Evolutionary conservation across 2,888 invertebrate genomes (phyloP), one percentile per base, ranked within the genome.

Genomic region (Tromatobia lineatoria): DNA sequence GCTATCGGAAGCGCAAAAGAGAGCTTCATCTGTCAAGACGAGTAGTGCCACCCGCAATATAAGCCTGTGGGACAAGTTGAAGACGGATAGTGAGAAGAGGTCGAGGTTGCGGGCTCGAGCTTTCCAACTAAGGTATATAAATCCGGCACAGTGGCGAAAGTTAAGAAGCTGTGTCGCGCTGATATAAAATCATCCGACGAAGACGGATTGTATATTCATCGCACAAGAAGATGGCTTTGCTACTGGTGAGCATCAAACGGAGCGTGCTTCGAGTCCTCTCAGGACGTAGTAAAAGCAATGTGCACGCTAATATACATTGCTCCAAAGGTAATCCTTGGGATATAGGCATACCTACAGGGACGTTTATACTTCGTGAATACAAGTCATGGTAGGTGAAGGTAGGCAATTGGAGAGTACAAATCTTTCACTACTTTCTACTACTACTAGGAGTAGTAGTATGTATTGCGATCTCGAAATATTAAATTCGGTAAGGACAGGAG

Each of bases 141-240:
- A 73, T 73, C 73, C 59, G 73, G 23, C 25, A 23, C 20, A 38
- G 73, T 45, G 45, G 20, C 25, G 69, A 70, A 70, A 81, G 74
- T 74, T 70, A 61, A 78, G 81, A 81, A 81, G 80, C 81, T 81
- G 84, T 78, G 78, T 74, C 47, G 45, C 69, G 73, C 81, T 78
- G 84, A 84, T 81, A 84, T 84, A 84, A 84, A 81, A 84, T 84
- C 81, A 78, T 81, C 77, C 81, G 84, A 84, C 81, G 59, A 81
- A 84, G 81, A 84, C 78, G 64, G 81, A 84, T 84, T 74, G 84
- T 66, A 67, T 74, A 81, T 78, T 84, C 81, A 74, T 74, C 78
- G 69, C 77, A 75, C 73, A 77, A 78, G 74, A 77, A 81, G 74
- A 73, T 73, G 69, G 73, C 61, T 81, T 73, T 45, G 18, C 64